A percentile compares a stretch with the other conserved stretches of the same genome.
phyloP scores from a whole-genome alignment of 1,140 invertebrate genomes.

The Tetranychus cinnabarinus region DNA sequence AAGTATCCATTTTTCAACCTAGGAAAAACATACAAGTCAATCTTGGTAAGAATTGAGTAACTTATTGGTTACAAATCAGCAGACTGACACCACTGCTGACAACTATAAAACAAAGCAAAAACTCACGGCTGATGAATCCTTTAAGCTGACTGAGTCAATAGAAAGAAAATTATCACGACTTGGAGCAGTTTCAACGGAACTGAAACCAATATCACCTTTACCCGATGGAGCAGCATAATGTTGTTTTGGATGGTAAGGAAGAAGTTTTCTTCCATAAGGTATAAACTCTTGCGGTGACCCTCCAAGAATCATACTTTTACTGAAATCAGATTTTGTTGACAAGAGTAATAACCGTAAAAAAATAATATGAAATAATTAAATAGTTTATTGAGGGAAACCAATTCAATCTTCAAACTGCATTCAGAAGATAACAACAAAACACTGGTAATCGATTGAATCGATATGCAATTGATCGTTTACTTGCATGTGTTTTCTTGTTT shows the following conservation, averaged over 20 bases:
- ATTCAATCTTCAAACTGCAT: too few species aligned
- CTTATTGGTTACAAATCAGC: neutral
- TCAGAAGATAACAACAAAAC: too few species aligned
- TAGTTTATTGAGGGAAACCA: too few species aligned
- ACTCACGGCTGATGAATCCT: constrained; percentile 12
- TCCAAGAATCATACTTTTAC: constrained; percentile 19
- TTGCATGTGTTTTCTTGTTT: too few species aligned
- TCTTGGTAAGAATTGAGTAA: neutral
- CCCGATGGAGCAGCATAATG: constrained; percentile 9
- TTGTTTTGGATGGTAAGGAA: constrained; percentile 47
- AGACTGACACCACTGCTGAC: neutral
- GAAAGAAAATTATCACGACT: constrained; percentile 21
- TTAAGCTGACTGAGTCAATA: constrained; percentile 20
- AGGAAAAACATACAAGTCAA: neutral
- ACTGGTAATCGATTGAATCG: too few species aligned
- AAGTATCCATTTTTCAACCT: constrained; percentile 8
- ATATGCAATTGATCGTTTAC: too few species aligned
- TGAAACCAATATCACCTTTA: constrained; percentile 11
- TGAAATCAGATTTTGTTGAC: too few species aligned
- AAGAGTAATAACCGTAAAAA: too few species aligned
- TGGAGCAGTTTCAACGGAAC: constrained; percentile 11
- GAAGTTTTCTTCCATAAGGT: constrained; percentile 58
- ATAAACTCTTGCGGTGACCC: constrained; percentile 46
- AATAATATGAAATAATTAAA: too few species aligned
- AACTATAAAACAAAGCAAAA: neutral